Conservation (phyloP, 1,140 invertebrate species). For the Lerema accius region DNA sequence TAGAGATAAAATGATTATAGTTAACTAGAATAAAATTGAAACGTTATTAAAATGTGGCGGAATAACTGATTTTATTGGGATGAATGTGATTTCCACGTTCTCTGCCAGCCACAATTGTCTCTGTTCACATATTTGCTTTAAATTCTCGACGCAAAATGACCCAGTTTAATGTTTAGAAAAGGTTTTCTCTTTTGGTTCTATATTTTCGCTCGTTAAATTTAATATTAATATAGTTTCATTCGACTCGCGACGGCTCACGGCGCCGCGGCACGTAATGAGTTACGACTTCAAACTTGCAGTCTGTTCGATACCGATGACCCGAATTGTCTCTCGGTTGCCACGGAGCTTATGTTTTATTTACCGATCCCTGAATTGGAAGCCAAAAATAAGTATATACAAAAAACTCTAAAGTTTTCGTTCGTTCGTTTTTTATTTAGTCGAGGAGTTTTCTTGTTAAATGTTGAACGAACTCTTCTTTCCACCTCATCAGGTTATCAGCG, state of each 20-base stretch:
- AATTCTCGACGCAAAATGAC: constrained; percentile 28
- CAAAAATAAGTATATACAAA: neutral
- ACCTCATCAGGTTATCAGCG: constrained; percentile 22
- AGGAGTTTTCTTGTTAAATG: constrained; percentile 32
- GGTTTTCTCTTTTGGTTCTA: constrained; percentile 22
- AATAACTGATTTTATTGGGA: constrained; percentile 21
- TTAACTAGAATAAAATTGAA: neutral
- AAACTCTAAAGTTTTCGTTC: neutral
- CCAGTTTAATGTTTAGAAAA: constrained; percentile 33
- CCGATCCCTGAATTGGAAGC: neutral
- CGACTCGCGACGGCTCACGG: too few species aligned
- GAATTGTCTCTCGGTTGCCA: neutral
- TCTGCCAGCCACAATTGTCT: constrained; percentile 18
- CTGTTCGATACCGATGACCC: constrained; percentile 1
- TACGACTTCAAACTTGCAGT: constrained; percentile 3
- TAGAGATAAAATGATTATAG: neutral
- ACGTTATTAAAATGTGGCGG: constrained; percentile 7
- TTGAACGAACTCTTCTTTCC: constrained; percentile 24
- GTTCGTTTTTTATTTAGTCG: neutral
- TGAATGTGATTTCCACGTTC: constrained; percentile 26
- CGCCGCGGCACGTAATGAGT: neutral
- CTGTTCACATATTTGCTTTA: constrained; percentile 31
- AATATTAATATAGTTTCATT: constrained; percentile 28
- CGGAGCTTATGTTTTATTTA: constrained; percentile 5
- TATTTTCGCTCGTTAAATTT: constrained; percentile 30